phyloP scores from a whole-genome alignment of 53 echinoderm and acorn worm species.

The Pentamera pediparva region DNA sequence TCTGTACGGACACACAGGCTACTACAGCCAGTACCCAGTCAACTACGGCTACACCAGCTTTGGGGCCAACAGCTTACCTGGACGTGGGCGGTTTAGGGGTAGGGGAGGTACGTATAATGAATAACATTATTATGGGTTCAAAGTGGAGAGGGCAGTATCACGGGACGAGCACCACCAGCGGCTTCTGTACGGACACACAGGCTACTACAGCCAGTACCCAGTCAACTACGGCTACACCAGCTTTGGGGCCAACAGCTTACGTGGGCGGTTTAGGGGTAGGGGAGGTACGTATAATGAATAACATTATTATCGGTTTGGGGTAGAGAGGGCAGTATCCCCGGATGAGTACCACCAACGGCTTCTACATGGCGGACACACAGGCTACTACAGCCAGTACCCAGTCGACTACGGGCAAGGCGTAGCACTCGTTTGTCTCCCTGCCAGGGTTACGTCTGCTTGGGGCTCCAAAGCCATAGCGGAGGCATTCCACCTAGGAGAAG shows the following conservation, averaged over 20 bases:
- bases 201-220: slow-evolving; percentile 15
- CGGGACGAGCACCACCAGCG: slow-evolving; percentile 28
- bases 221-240: neutral
- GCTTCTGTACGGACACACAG: slow-evolving; percentile 13
- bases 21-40: slow-evolving; percentile 7
- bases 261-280: slow-evolving; percentile 15
- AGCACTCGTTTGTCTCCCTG: no score
- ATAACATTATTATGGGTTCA: slow-evolving; percentile 27
- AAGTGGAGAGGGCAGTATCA: slow-evolving; percentile 35
- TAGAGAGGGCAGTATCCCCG: slow-evolving; percentile 23
- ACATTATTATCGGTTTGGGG: slow-evolving; percentile 36
- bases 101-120: slow-evolving; percentile 26
- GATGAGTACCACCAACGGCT: slow-evolving; percentile 33
- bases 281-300: no score
- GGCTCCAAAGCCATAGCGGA: neutral
- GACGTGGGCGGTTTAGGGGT: slow-evolving; percentile 10
- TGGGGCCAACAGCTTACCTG: neutral
- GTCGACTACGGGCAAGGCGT: neutral
- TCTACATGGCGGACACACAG: slow-evolving; percentile 7
- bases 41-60: neutral
- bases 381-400: slow-evolving; percentile 15
- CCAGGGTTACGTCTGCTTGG: neutral
- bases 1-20: slow-evolving; percentile 13
- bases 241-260: neutral
- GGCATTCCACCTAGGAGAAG: neutral